Evolutionary conservation across 2,888 invertebrate species (phyloP).

Genomic region (Eumacrocentrus americanus): DNA sequence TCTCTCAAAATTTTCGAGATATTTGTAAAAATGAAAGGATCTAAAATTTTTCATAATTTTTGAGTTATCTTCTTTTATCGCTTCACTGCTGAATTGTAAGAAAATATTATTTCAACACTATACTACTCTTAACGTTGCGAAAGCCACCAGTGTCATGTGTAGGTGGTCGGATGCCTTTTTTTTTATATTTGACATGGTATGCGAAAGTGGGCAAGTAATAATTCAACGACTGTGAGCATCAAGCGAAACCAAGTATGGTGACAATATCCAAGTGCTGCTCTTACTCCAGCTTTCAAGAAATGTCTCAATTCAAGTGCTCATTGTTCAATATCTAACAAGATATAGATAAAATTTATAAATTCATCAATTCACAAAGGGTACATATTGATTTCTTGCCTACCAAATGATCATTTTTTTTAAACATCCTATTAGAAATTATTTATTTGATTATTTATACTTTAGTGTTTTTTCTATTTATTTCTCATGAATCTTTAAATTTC

Average conservation of each 20-base stretch:
- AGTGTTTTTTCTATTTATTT: too few relatives aligned
- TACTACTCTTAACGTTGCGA: not conserved
- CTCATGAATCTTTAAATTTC: too few relatives aligned
- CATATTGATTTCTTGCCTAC: not conserved
- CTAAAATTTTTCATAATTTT: too few relatives aligned
- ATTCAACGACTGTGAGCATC: constrained; percentile 13
- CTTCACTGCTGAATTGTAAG: too few relatives aligned
- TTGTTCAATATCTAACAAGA: constrained; percentile 35
- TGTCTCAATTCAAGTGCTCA: constrained; percentile 37
- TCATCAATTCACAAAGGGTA: not conserved
- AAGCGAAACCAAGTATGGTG: constrained; percentile 6
- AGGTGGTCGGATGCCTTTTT: not conserved
- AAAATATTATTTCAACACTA: too few relatives aligned
- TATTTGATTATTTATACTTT: too few relatives aligned
- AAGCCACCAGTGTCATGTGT: not conserved
- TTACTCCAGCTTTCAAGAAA: constrained; percentile 3
- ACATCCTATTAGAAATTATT: too few relatives aligned
- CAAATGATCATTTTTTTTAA: not conserved
- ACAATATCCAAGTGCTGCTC: not conserved
- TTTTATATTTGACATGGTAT: constrained; percentile 8
- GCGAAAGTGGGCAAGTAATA: constrained; percentile 24
- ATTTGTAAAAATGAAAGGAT: too few relatives aligned
- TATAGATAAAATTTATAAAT: not conserved
- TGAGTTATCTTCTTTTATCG: too few relatives aligned
- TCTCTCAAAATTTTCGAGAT: too few relatives aligned